These are phyloP conservation scores for Colletes latitarsis DNA, from an alignment of 1,140 invertebrate species.

Conservation along the genomic window DNA sequence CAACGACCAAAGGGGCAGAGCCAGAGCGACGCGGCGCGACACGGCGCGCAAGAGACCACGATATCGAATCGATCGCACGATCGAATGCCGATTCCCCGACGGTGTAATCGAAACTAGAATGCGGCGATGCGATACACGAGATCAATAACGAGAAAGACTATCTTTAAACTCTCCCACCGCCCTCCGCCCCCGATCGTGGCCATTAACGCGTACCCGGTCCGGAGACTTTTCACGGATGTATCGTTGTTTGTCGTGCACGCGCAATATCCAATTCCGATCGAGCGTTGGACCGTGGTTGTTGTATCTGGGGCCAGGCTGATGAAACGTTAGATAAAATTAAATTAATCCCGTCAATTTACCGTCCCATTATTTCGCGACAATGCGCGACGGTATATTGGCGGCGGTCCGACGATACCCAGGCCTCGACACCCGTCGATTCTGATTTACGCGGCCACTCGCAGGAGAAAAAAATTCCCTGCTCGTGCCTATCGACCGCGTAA, in stretches of 20 bases:
- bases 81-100: not conserved
- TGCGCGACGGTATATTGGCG: constrained; percentile 11
- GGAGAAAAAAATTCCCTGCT: not conserved
- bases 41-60: too few species aligned
- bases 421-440: not conserved
- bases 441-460: constrained; percentile 7
- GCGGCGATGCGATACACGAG: not conserved
- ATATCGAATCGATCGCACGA: not conserved
- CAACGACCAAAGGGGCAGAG: not conserved
- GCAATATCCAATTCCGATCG: constrained; percentile 17
- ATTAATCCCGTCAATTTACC: constrained; percentile 38
- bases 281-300: not conserved
- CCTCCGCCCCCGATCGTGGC: not conserved
- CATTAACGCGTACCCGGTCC: constrained; percentile 13
- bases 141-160: not conserved
- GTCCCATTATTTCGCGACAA: constrained; percentile 27
- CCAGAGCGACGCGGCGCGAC: too few species aligned
- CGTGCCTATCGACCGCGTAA: too few species aligned
- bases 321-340: constrained; percentile 35
- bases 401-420: not conserved
- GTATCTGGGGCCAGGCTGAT: not conserved
- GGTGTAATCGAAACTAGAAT: too few species aligned
- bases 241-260: constrained; percentile 27
- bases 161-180: not conserved
- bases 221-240: constrained; percentile 13